Conservation (phyloP, 2,888 invertebrate species). For the Dinocampus coccinellae region DNA sequence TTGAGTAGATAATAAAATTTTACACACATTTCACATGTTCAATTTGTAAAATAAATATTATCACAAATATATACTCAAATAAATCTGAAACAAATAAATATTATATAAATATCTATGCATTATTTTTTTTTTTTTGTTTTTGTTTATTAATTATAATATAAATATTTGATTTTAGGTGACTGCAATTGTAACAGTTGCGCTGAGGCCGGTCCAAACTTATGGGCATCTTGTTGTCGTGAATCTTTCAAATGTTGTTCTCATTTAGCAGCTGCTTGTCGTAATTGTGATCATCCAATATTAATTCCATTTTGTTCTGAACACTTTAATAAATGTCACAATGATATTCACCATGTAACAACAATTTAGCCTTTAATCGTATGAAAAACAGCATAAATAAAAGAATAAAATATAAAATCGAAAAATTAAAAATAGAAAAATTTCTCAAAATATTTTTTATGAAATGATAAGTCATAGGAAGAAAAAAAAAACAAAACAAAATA, state of each 20-base stretch:
- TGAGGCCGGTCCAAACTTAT: slow-evolving; percentile 63
- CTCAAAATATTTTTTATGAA: too few relatives aligned
- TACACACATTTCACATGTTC: too few relatives aligned
- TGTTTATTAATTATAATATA: too few relatives aligned
- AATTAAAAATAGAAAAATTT: too few relatives aligned
- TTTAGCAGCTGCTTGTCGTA: slow-evolving; percentile 66
- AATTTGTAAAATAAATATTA: too few relatives aligned
- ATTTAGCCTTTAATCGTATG: too few relatives aligned
- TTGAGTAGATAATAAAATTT: too few relatives aligned
- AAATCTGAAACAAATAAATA: not conserved
- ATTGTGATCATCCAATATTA: slow-evolving; percentile 64
- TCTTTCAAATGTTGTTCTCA: slow-evolving; percentile 66
- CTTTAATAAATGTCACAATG: slow-evolving; percentile 63
- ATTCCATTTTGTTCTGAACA: slow-evolving; percentile 66
- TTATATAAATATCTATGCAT: not conserved
- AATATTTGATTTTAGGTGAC: slow-evolving; percentile 61
- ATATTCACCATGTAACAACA: slow-evolving; percentile 43
- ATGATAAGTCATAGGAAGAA: too few relatives aligned
- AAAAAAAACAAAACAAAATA: too few relatives aligned
- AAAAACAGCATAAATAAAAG: too few relatives aligned
- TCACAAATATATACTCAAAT: too few relatives aligned
- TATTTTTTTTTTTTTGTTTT: slow-evolving; percentile 5
- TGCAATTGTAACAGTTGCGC: slow-evolving; percentile 67
- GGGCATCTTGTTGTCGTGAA: slow-evolving; percentile 67
- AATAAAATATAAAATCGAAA: too few relatives aligned